Base-by-base conservation (phyloP, 2,888 invertebrate species). In the Salpingus planirostris region DNA sequence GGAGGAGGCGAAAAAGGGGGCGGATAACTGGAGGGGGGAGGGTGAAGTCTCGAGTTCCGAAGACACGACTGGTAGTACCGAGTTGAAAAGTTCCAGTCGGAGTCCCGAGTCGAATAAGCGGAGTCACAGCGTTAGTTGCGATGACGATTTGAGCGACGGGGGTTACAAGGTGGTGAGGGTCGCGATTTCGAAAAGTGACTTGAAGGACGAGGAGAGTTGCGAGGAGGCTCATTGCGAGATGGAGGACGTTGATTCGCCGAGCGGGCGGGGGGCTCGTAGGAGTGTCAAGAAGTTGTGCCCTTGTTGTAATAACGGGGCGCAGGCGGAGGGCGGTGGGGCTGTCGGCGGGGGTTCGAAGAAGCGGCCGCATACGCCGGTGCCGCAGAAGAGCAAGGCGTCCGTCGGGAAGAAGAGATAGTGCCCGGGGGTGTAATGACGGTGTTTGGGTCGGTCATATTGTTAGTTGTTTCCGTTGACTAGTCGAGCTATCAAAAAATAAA, bases 381-480 rank as follows among this genome's bases (percentile, higher is more conserved):
- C 60, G 50, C 59, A 60, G 52, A 64, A 64, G 47, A 64, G n/a
- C n/a, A n/a, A n/a, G n/a, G n/a, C 62, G 50, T 52, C 61, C 49
- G 57, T 62, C 48, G 44, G 55, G 26, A 57, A 63, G 49, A 64
- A 62, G 47, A 64, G 64, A 62, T 64, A 64, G 62, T 63, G n/a
- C n/a, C n/a, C n/a, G n/a, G n/a, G n/a, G n/a, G n/a, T n/a, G n/a
- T n/a, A n/a, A n/a, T n/a, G n/a, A n/a, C n/a, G n/a, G n/a, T n/a
- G n/a, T n/a, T n/a, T n/a, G n/a, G n/a, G n/a, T n/a, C n/a, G n/a
- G n/a, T n/a, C 34, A 40, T 38, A 40, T 44, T 49, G 50, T 53
- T 50, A 49, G 44, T 51, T 54, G 42, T 44, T 46, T 47, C 31
- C 42, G 41, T 38, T 44, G 43, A 52, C 48, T 53, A 53, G 47